Evolutionary conservation across 1,140 invertebrate genomes (phyloP).

Genomic region (Zaprionus vittiger): DNA sequence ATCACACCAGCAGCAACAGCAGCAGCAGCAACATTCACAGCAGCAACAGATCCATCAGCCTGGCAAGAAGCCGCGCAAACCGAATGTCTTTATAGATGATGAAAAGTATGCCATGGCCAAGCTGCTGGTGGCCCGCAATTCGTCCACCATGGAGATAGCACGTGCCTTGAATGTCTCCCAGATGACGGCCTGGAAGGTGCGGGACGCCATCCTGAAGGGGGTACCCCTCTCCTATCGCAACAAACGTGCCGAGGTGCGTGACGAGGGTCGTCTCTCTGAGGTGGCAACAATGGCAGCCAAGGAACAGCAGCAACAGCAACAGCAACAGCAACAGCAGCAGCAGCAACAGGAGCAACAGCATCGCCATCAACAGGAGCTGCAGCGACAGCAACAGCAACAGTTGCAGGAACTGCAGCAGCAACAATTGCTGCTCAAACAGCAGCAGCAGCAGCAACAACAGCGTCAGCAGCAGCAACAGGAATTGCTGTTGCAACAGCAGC

Average conservation of each 20-base stretch:
- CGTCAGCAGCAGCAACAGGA: conserved; percentile 44
- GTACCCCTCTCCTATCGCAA: conserved; percentile 81
- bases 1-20: conserved; percentile 39
- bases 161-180: conserved; percentile 78
- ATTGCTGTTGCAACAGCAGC: conserved; percentile 45
- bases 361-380: conserved; percentile 50
- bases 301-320: conserved; percentile 39
- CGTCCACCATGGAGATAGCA: conserved; percentile 82
- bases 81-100: conserved; percentile 83
- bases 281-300: conserved; percentile 50
- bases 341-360: conserved; percentile 43
- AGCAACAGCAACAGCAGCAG: conserved; percentile 45
- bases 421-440: conserved; percentile 43
- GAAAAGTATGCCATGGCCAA: conserved; percentile 83
- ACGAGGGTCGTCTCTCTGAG: conserved; percentile 37
- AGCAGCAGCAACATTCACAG: conserved; percentile 26
- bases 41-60: conserved; percentile 32
- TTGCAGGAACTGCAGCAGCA: conserved; percentile 34
- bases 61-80: conserved; percentile 80
- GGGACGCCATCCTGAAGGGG: conserved; percentile 81
- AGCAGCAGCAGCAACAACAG: conserved; percentile 57
- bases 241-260: conserved; percentile 61
- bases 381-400: conserved; percentile 46
- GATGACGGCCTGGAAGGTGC: conserved; percentile 83
- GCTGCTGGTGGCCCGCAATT: conserved; percentile 75